Percentiles rank a stretch among this genome's conserved stretches.
Evolutionary conservation across 2,797 vertebrate genomes (phyloP).

Genomic region (Leucoraja ocellata): DNA sequence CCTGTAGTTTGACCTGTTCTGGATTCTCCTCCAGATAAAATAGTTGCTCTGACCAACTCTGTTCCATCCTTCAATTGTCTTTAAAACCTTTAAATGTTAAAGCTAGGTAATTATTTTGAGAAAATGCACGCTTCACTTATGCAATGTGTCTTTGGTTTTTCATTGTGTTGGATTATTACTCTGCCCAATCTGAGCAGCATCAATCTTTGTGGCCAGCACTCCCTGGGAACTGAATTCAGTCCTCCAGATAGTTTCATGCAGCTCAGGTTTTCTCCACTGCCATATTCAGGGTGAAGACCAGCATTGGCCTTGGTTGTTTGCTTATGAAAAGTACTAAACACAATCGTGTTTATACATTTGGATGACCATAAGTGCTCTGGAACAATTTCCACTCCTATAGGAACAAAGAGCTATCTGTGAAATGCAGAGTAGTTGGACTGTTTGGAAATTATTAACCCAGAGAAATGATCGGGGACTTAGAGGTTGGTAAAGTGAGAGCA

Average conservation of each 20-base stretch:
- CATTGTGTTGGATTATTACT: too few relatives aligned
- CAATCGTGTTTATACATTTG: neutral
- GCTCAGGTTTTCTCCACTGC: too few relatives aligned
- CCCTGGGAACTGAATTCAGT: too few relatives aligned
- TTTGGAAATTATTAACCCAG: neutral
- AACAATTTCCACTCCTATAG: neutral
- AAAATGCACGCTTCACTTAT: too few relatives aligned
- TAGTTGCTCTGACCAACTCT: neutral
- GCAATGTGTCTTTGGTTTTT: too few relatives aligned
- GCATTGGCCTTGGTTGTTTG: neutral
- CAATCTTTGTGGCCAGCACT: too few relatives aligned
- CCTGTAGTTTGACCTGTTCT: neutral
- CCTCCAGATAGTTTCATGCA: too few relatives aligned
- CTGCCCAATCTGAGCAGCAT: too few relatives aligned
- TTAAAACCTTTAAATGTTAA: neutral
- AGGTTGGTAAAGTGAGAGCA: neutral
- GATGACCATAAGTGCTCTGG: neutral
- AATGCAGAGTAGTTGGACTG: neutral
- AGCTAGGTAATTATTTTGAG: too few relatives aligned
- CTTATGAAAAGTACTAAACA: neutral
- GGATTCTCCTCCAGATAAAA: neutral
- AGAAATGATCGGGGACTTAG: neutral
- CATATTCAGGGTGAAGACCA: too few relatives aligned
- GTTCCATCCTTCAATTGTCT: neutral
- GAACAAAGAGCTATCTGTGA: neutral